Conservation (phyloP, 2,888 invertebrate species). For the Sussaba pulchella region DNA sequence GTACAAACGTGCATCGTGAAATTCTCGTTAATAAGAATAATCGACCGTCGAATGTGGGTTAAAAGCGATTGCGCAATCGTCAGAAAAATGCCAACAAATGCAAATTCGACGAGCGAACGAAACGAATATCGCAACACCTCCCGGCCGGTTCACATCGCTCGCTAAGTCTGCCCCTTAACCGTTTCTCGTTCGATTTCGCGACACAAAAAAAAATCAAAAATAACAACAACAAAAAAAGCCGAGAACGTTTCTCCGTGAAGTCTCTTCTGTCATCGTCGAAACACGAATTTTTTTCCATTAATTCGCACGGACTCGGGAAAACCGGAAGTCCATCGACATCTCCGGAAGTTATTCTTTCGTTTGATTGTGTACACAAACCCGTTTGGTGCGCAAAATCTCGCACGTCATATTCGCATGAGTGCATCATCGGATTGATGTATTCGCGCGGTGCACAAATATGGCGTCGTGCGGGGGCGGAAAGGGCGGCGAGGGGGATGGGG, state of each 20-base stretch:
- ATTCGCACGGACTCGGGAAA: neutral
- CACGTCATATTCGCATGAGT: too few relatives aligned
- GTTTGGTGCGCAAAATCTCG: too few relatives aligned
- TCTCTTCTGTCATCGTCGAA: too few relatives aligned
- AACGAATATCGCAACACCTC: conserved; percentile 32
- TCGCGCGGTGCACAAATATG: too few relatives aligned
- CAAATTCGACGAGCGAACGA: conserved; percentile 50
- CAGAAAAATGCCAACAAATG: too few relatives aligned
- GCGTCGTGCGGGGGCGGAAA: too few relatives aligned
- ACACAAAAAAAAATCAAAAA: too few relatives aligned
- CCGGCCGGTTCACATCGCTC: neutral
- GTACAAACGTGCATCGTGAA: neutral
- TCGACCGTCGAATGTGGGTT: conserved; percentile 53
- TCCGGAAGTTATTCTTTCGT: conserved; percentile 34
- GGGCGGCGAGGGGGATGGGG: neutral
- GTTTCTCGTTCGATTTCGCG: neutral
- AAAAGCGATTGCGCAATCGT: conserved; percentile 59
- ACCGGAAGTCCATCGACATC: neutral
- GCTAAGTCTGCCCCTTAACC: neutral
- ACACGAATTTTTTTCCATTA: too few relatives aligned
- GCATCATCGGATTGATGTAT: too few relatives aligned
- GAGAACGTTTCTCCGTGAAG: too few relatives aligned
- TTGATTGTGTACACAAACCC: too few relatives aligned
- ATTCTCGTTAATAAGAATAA: conserved; percentile 61
- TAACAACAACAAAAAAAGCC: too few relatives aligned